Evolutionary conservation across 2,888 invertebrate species (phyloP), one percentile per base, ranked within the genome.

Genomic region (Euproctis similis): DNA sequence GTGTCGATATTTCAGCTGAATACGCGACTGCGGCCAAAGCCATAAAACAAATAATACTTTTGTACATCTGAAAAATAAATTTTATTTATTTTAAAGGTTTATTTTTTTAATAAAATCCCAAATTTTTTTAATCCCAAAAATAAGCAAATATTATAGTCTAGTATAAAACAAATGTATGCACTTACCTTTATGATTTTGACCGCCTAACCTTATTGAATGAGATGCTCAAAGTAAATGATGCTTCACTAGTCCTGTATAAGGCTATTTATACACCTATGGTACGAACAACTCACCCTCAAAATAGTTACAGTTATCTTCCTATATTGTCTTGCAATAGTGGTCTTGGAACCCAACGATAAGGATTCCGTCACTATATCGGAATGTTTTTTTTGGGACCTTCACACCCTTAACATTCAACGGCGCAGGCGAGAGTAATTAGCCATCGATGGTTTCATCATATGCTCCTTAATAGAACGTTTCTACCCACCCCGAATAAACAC

Each of bases 351-450:
- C 25, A 4, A 24, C 23, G 36, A 61, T 65, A 62, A 74, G 61
- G 51, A 46, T 51, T 61, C 68, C 44, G 71, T 78, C 71, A 76
- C 69, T 61, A 26, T 50, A 38, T 65, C 40, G 76, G 77, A 73
- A 80, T 34, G 34, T 22, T n/a, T n/a, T n/a, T n/a, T n/a, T 27
- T 2, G 26, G 10, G 20, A 27, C 1, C n/a, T n/a, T n/a, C n/a
- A n/a, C n/a, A n/a, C n/a, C n/a, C n/a, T n/a, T n/a, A n/a, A n/a
- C n/a, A n/a, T n/a, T n/a, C n/a, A n/a, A n/a, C n/a, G n/a, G n/a
- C n/a, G n/a, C n/a, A n/a, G n/a, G n/a, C n/a, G n/a, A n/a, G n/a
- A n/a, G n/a, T n/a, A n/a, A n/a, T n/a, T n/a, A n/a, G n/a, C n/a
- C n/a, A n/a, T n/a, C n/a, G n/a, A n/a, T n/a, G n/a, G n/a, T n/a